Base-by-base conservation (phyloP, 2,797 vertebrate genomes). In the Urophycis tenuis region DNA sequence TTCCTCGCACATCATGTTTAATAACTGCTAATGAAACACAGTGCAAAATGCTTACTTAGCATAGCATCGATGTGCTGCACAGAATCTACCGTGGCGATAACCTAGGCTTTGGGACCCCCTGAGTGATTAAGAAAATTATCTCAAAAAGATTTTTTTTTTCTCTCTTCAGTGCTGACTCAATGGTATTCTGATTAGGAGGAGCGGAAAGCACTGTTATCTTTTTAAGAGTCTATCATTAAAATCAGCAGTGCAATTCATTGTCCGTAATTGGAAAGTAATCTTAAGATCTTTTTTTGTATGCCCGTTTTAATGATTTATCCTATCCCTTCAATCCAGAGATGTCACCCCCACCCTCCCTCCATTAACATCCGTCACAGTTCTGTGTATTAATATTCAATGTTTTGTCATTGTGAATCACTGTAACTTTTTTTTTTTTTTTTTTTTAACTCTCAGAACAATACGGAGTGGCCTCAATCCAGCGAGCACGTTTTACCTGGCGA, bases 41-140 rank as follows among this genome's bases (percentile, higher is more conserved):
- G 60, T 29, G n/a, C 60, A 67, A 25, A 67, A 67, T 67, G 60
- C 60, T 67, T 29, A 67, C 25, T 67, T 67, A 67, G 60, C 60
- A 67, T 25, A 67, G 60, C 25, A 67, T 67, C n/a, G 25, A 25
- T 60, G 53, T 25, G 53, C 5, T n/a, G 22, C 9, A 64, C n/a
- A 29, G 53, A 9, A 3, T 71, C 14, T 19, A 33, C 12, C 9
- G 15, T 71, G 30, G 80, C 32, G 78, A 82, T 76, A 84, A 86
- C 83, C 84, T 78, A 75, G 79, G 33, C 64, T 19, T 76, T 7
- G 22, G 81, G 75, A 85, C 75, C 81, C 83, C 82, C 79, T 22
- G 1, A 81, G 77, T 81, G 80, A 74, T 72, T 79, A 1, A 5
- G 78, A 25, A 69, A 81, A 82, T 75, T 31, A 81, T 80, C 75